A percentile compares a stretch with the other conserved stretches of the same genome.
Conservation (phyloP, 2,113 vertebrate genomes). For the Apodemus speciosus region DNA sequence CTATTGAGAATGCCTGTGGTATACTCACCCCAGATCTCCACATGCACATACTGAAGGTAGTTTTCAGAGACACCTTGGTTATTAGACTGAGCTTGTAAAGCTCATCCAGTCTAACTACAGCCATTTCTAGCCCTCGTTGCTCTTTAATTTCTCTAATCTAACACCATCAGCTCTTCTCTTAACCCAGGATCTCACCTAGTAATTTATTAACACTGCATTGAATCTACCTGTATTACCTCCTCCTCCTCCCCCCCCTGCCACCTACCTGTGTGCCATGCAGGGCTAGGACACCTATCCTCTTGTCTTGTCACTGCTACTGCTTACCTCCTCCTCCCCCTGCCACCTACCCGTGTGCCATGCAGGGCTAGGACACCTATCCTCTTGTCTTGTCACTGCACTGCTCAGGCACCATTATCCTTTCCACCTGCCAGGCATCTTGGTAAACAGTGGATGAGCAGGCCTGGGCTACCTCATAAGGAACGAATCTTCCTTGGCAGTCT, state of each 20-base stretch:
- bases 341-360: too few relatives aligned
- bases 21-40: slow-evolving; percentile 19
- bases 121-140: background rate
- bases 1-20: slow-evolving; percentile 50
- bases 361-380: too few relatives aligned
- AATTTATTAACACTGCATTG: background rate
- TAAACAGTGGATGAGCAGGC: background rate
- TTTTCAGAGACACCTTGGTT: slow-evolving; percentile 26
- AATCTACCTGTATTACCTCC: background rate
- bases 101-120: slow-evolving; percentile 21
- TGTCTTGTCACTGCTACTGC: background rate
- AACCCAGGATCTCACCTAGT: slow-evolving; percentile 15
- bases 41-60: slow-evolving; percentile 8
- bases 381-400: background rate
- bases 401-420: background rate
- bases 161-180: slow-evolving; percentile 9
- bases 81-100: background rate
- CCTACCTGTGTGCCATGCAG: background rate
- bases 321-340: too few relatives aligned
- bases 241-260: background rate
- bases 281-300: background rate
- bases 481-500: slow-evolving; percentile 2
- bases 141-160: slow-evolving; percentile 36
- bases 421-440: background rate
- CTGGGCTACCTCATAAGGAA: background rate